Conservation (phyloP, 2,888 invertebrate genomes). For the Pardosa pseudoannulata region DNA sequence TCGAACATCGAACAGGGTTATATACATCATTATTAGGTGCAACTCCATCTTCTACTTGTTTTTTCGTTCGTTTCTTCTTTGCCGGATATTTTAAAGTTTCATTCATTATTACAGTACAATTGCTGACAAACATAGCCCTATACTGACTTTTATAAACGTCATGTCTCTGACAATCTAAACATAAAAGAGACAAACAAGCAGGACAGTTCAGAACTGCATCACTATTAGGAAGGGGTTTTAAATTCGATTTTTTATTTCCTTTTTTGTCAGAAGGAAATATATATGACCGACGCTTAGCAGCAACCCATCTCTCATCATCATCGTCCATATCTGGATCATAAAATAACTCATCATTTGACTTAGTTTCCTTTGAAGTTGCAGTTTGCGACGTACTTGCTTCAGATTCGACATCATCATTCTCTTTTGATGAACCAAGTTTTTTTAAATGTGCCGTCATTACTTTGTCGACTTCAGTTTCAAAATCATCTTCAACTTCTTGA, state of each 20-base stretch:
- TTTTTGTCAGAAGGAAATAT: conserved; percentile 32
- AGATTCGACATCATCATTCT: conserved; percentile 73
- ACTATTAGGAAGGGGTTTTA: conserved; percentile 77
- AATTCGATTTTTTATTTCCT: background rate
- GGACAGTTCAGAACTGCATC: conserved; percentile 82
- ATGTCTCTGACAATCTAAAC: conserved; percentile 80
- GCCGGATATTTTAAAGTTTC: conserved; percentile 75
- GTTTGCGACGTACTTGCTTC: background rate
- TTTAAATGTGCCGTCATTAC: conserved; percentile 74
- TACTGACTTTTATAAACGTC: conserved; percentile 80
- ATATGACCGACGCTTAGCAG: conserved; percentile 78
- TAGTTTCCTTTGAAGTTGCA: conserved; percentile 9
- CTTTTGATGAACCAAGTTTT: conserved; percentile 73
- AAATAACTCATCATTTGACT: conserved; percentile 78
- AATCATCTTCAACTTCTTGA: conserved; percentile 74
- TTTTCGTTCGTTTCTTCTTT: conserved; percentile 75
- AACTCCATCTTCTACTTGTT: conserved; percentile 23
- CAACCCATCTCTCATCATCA: conserved; percentile 80
- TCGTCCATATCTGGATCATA: conserved; percentile 81
- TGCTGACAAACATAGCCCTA: conserved; percentile 82
- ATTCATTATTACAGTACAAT: conserved; percentile 79
- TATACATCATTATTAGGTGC: conserved; percentile 77
- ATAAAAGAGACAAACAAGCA: conserved; percentile 81
- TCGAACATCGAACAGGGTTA: conserved; percentile 80
- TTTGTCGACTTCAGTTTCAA: conserved; percentile 76